Base-by-base conservation (phyloP, 2,888 invertebrate species). In the Amphiduros pacificus region DNA sequence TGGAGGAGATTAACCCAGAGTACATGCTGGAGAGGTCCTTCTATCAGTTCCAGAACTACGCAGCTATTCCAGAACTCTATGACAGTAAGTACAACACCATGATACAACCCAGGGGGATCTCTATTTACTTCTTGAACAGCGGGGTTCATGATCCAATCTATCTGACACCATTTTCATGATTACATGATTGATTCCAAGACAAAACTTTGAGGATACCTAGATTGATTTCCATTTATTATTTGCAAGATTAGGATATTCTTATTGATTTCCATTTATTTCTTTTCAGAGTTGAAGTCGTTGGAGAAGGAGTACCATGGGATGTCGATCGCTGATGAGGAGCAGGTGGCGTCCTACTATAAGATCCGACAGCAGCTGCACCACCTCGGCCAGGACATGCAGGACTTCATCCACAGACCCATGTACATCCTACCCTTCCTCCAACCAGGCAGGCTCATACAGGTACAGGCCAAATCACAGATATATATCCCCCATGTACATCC, bases 1-100 rank as follows among this genome's bases (percentile, higher is more conserved):
- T 99, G 0, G 99, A 99, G 83, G 99, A 97, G 85, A 97, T 99
- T 60, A 98, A 99, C 85, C 99, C 99, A 0, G 97, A 99, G 82
- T 99, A 94, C 79, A 98, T 99, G 95, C 85, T 99, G 77, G 97
- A 98, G 78, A 87, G 96, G 66, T 96, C 96, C 72, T 99, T 99
- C 85, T 96, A 90, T 84, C 99, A 99, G 84, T 99, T 99, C 79
- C 99, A 99, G 85, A 99, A 98, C 85, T 97, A 96, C 84, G 89
- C 95, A 0, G 88, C 91, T 20, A 93, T 99, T 75, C 99, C 99
- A 0, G 89, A 89, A 49, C 86, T 97, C 17, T 89, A 91, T 76
- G 89, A 93, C 68, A 79, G 81, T 81, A 71, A 67, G 79, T 63
- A 52, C n/a, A n/a, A n/a, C n/a, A n/a, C n/a, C n/a, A n/a, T n/a